phyloP scores from a whole-genome alignment of 1,140 invertebrate genomes.

The Drosophila hydei region DNA sequence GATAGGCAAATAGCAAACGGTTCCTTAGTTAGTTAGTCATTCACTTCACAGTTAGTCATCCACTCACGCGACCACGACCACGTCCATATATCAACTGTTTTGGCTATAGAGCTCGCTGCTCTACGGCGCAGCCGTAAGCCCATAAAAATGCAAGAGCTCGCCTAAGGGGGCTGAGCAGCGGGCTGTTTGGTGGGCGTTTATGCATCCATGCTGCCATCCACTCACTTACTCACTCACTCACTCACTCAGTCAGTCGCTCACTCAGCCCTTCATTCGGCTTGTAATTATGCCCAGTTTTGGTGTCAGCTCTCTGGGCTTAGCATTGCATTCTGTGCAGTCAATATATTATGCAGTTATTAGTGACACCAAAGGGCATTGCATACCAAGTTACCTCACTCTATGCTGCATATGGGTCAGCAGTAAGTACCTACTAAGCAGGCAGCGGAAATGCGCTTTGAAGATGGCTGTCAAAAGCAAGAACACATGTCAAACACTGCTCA shows the following conservation, averaged over 20 bases:
- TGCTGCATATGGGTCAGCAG: conserved; percentile 30
- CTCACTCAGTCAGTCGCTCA: conserved; percentile 14
- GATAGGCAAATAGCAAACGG: neutral
- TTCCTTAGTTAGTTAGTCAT: conserved; percentile 15
- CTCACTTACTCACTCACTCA: conserved; percentile 36
- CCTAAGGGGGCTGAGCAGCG: conserved; percentile 22
- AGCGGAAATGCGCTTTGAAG: conserved; percentile 9
- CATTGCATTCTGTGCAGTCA: conserved; percentile 55
- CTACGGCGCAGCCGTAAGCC: conserved; percentile 53
- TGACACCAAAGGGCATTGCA: conserved; percentile 63
- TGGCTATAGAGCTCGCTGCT: conserved; percentile 14
- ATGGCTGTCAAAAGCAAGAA: neutral
- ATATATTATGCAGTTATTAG: conserved; percentile 75
- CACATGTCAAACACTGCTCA: neutral
- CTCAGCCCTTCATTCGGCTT: conserved; percentile 17
- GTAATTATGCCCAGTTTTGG: conserved; percentile 43
- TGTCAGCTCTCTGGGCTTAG: conserved; percentile 42
- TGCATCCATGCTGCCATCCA: no score
- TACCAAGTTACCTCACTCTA: conserved; percentile 6
- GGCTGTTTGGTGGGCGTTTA: conserved; percentile 38
- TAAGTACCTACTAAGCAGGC: conserved; percentile 18
- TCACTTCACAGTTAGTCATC: conserved; percentile 7
- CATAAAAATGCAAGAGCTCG: conserved; percentile 74
- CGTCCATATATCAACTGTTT: conserved; percentile 60
- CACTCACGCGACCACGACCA: conserved; percentile 36